These are phyloP conservation scores for Lycaon pictus DNA, from an alignment of 2,113 vertebrate species.

Conservation along the genomic window DNA sequence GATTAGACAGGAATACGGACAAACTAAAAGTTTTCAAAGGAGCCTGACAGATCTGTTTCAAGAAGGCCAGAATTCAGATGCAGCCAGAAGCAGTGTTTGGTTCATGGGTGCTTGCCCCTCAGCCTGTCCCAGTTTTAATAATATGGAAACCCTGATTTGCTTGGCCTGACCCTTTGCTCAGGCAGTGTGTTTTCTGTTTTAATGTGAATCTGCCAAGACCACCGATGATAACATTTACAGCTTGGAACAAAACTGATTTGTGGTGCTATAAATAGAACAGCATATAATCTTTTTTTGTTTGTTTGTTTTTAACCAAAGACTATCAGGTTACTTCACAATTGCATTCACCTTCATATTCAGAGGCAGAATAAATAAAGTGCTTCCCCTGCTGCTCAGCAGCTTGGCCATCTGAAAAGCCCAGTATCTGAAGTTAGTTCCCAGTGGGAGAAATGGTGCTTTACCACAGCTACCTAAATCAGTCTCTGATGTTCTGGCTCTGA, in stretches of 20 bases:
- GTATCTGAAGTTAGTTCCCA: background rate
- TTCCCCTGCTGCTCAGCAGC: background rate
- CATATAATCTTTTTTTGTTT: background rate
- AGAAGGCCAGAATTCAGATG: background rate
- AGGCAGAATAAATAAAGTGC: background rate
- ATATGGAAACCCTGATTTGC: background rate
- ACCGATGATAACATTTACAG: background rate
- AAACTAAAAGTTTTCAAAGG: background rate
- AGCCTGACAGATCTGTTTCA: background rate
- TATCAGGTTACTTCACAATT: background rate
- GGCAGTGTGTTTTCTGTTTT: background rate
- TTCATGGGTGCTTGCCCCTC: fast-evolving
- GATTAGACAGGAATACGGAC: background rate
- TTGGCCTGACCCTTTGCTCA: background rate
- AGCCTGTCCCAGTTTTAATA: background rate
- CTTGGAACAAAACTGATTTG: background rate
- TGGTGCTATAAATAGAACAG: background rate
- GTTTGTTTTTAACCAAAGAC: background rate
- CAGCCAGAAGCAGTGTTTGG: background rate
- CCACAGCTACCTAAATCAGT: background rate
- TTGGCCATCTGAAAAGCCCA: background rate
- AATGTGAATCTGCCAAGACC: background rate
- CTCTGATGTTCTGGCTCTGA: slow-evolving; percentile 11
- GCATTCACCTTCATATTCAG: background rate
- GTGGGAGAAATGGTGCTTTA: background rate